A percentile compares a stretch with the other conserved stretches of the same genome.
These are phyloP conservation scores for Platerodrilus igneus DNA, from an alignment of 2,888 invertebrate genomes.

Conservation along the genomic window DNA sequence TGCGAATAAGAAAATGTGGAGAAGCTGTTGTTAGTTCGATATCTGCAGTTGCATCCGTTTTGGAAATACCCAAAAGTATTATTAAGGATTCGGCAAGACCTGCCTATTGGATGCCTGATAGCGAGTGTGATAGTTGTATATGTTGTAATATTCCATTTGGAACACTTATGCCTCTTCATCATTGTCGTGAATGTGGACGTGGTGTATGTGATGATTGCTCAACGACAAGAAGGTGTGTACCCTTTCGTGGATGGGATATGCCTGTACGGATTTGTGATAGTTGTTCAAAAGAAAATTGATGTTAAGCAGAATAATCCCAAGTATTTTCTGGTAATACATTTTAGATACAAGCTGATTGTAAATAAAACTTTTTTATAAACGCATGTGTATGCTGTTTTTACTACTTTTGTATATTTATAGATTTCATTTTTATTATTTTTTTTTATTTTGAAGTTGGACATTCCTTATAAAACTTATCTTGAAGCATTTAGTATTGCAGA, in stretches of 20 bases:
- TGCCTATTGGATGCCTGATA: constrained; percentile 76
- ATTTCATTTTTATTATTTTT: too few relatives aligned
- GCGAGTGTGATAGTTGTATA: constrained; percentile 60
- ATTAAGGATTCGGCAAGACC: constrained; percentile 74
- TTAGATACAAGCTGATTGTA: too few relatives aligned
- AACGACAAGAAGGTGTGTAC: constrained; percentile 60
- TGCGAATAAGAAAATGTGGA: constrained; percentile 59
- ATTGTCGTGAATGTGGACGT: constrained; percentile 68
- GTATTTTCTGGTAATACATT: too few relatives aligned
- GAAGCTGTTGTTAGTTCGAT: constrained; percentile 71
- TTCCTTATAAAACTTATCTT: too few relatives aligned
- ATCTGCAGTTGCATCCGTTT: constrained; percentile 63
- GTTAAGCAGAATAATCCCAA: too few relatives aligned
- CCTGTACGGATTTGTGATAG: constrained; percentile 72
- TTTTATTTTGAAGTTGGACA: too few relatives aligned
- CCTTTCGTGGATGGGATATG: constrained; percentile 65
- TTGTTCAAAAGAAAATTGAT: constrained; percentile 46
- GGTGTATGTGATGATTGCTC: constrained; percentile 63
- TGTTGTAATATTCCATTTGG: constrained; percentile 62
- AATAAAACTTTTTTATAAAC: too few relatives aligned
- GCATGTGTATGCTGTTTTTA: too few relatives aligned
- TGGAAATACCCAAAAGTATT: constrained; percentile 71
- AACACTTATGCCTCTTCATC: constrained; percentile 54
- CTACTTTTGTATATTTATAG: too few relatives aligned
- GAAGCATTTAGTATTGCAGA: too few relatives aligned